Percentiles rank a stretch among this genome's conserved stretches.
phyloP scores from a whole-genome alignment of 2,797 vertebrate genomes.

The Gephyroberyx darwinii region DNA sequence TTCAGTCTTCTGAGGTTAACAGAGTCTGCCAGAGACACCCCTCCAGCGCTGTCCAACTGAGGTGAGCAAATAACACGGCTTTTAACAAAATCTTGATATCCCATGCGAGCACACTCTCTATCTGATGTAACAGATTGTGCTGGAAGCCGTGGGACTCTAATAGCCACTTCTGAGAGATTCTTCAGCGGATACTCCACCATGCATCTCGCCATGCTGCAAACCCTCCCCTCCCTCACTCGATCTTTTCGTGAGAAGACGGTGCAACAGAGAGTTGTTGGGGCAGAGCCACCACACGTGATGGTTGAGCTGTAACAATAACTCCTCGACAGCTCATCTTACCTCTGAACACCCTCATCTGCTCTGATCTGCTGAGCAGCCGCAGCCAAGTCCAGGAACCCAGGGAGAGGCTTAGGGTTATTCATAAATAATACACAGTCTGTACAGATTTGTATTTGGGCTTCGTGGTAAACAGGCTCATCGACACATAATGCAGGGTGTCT shows the following conservation, averaged over 20 bases:
- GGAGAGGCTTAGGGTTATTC: not conserved
- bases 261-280: constrained; percentile 72
- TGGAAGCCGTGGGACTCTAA: constrained; percentile 25
- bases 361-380: constrained; percentile 20
- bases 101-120: constrained; percentile 28
- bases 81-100: constrained; percentile 45
- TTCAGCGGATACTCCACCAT: constrained; percentile 55
- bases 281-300: constrained; percentile 72
- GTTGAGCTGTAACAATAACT: constrained; percentile 75
- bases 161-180: constrained; percentile 65
- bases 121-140: constrained; percentile 56
- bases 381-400: constrained; percentile 11
- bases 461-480: constrained; percentile 5
- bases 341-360: constrained; percentile 54
- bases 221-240: constrained; percentile 62
- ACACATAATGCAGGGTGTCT: not conserved
- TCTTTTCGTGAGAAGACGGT: constrained; percentile 78
- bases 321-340: constrained; percentile 72
- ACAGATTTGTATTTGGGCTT: not conserved
- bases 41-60: constrained; percentile 11
- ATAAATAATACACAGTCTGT: constrained; percentile 14
- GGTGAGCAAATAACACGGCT: not conserved
- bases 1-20: not conserved
- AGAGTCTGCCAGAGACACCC: not conserved
- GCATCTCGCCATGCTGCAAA: constrained; percentile 12